phyloP scores from a whole-genome alignment of 2,113 vertebrate genomes.

The Eonycteris spelaea region DNA sequence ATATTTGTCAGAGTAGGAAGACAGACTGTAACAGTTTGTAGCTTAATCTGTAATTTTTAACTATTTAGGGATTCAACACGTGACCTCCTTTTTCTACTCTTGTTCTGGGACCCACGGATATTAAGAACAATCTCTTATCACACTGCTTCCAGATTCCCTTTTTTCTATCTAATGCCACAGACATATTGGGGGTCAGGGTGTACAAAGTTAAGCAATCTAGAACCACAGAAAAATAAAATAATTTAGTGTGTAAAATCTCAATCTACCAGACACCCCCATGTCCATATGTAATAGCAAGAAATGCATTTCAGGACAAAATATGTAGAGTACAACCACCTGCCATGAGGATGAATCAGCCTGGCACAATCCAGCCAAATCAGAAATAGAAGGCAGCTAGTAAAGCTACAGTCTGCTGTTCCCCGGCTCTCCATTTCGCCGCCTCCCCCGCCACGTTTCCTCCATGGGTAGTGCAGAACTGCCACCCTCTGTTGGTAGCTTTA shows the following conservation, averaged over 20 bases:
- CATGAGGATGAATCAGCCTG: slow-evolving; percentile 47
- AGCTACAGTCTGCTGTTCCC: slow-evolving; percentile 23
- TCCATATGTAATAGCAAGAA: slow-evolving; percentile 5
- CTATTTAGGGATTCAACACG: background rate
- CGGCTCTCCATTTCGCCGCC: background rate
- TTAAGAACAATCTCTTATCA: background rate
- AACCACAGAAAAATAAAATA: slow-evolving; percentile 40
- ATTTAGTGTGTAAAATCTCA: slow-evolving; percentile 35
- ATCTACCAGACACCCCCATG: background rate
- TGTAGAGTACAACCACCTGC: slow-evolving; percentile 62
- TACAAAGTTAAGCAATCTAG: background rate
- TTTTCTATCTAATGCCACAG: background rate
- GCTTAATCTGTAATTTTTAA: background rate
- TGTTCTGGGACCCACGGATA: background rate
- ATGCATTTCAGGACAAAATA: slow-evolving; percentile 41
- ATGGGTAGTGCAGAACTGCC: background rate
- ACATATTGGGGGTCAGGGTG: background rate
- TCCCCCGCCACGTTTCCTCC: accelerated
- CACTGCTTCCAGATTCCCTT: background rate
- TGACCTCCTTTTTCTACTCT: background rate
- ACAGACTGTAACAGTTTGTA: background rate
- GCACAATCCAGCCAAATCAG: background rate
- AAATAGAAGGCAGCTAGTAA: slow-evolving; percentile 53
- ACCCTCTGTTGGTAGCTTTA: slow-evolving; percentile 56
- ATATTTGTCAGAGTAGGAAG: background rate